phyloP scores from a whole-genome alignment of 2,797 vertebrate genomes.

The Chaenodraco wilsoni region DNA sequence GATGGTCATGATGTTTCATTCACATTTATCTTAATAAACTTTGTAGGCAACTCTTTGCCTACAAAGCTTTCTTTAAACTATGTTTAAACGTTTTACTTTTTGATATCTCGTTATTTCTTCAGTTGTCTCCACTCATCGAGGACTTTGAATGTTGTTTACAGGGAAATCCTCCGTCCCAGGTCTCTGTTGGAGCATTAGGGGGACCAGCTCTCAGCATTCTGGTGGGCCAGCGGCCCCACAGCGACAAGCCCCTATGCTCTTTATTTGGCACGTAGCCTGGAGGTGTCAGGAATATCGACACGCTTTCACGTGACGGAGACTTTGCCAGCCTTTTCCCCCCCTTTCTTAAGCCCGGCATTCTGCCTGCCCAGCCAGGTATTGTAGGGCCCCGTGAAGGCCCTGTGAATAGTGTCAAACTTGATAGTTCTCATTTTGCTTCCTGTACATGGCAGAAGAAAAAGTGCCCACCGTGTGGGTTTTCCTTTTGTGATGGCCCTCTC shows the following conservation, averaged over 20 bases:
- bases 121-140: slow-evolving; percentile 26
- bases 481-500: slow-evolving; percentile 82
- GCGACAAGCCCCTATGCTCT: slow-evolving; percentile 81
- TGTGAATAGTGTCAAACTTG: slow-evolving; percentile 91
- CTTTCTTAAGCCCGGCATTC: slow-evolving; percentile 84
- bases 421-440: slow-evolving; percentile 90
- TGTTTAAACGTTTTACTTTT: background rate
- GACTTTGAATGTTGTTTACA: slow-evolving; percentile 66
- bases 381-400: slow-evolving; percentile 84
- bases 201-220: slow-evolving; percentile 76
- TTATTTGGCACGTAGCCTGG: slow-evolving; percentile 83
- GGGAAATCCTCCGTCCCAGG: slow-evolving; percentile 45
- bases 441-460: slow-evolving; percentile 87
- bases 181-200: slow-evolving; percentile 64
- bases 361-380: slow-evolving; percentile 87
- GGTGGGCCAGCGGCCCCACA: slow-evolving; percentile 75
- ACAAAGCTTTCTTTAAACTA: background rate
- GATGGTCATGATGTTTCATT: background rate
- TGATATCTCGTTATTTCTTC: slow-evolving; percentile 11
- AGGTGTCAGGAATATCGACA: slow-evolving; percentile 90
- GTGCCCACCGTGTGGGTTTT: slow-evolving; percentile 85
- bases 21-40: slow-evolving; percentile 1
- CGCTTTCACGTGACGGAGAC: slow-evolving; percentile 88
- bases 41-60: background rate
- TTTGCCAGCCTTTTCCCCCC: slow-evolving; percentile 76